Evolutionary conservation across 1,140 invertebrate species (phyloP), one percentile per base, ranked within the genome.

Genomic region (Drosophila nebulosa): DNA sequence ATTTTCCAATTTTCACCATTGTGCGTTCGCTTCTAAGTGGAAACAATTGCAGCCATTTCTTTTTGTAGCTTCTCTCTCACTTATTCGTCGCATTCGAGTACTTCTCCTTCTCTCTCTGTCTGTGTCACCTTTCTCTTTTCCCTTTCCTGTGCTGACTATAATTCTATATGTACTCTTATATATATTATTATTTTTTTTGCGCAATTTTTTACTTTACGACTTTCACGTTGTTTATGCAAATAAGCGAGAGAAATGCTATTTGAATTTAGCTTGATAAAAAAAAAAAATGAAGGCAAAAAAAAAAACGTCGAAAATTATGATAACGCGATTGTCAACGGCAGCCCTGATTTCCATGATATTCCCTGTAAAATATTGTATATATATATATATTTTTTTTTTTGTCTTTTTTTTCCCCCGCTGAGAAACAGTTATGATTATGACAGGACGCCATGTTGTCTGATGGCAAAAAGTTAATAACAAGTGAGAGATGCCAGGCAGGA

Each of bases 171-270:
- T 58, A 36, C 9, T 3, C 21, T n/a, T 74, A 39, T 62, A 55
- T 65, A 71, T 65, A 66, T 63, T 16, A 35, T 58, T 10, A 57
- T 62, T 66, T 79, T 67, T 81, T 78, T 72, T 81, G 72, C 69
- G 74, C 78, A 86, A 86, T 88, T 88, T 86, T 86, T 86, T 83
- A 81, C 83, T 86, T 86, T 86, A 72, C 74, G 81, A 81, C 81
- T 86, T 86, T 81, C 81, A 69, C 78, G 68, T 88, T 86, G 78
- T 88, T 83, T 88, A 88, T 88, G 83, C 84, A 88, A 88, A 88
- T 88, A 74, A 78, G 78, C 84, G 75, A 74, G 52, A 55, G 52
- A 88, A 86, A 83, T 78, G 61, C 81, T 78, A 81, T 86, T 85
- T 81, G 78, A 85, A 61, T 86, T 78, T 78, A 88, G 56, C 66